Percentiles rank a stretch among this genome's conserved stretches.
phyloP scores from a whole-genome alignment of 2,888 invertebrate genomes.

The Zhuqinia jingwanae region DNA sequence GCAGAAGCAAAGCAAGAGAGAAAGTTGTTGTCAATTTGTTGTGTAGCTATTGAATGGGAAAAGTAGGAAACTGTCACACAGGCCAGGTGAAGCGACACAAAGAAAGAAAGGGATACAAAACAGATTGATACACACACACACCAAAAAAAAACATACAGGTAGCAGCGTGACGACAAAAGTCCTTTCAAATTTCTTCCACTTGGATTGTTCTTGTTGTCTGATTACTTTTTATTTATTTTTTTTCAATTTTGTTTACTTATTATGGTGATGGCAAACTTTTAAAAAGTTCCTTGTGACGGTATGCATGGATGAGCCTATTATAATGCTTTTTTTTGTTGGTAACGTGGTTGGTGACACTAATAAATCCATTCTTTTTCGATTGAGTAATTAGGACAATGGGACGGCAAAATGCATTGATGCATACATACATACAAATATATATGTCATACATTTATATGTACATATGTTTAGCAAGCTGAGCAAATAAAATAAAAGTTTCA shows the following conservation, averaged over 20 bases:
- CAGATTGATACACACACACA: neutral
- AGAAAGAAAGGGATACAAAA: neutral
- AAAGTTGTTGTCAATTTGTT: constrained; percentile 25
- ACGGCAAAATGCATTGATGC: constrained; percentile 40
- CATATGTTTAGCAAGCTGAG: too few relatives aligned
- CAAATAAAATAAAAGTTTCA: neutral
- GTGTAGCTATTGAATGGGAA: constrained; percentile 20
- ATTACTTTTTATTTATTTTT: neutral
- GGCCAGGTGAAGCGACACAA: constrained; percentile 31
- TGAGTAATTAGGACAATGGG: constrained; percentile 69
- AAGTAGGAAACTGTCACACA: constrained; percentile 64
- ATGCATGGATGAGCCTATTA: constrained; percentile 43
- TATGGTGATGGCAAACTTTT: neutral
- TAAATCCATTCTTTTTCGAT: constrained; percentile 56
- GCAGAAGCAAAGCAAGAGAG: constrained; percentile 22
- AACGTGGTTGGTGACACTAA: constrained; percentile 38
- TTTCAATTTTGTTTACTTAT: neutral
- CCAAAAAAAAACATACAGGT: neutral
- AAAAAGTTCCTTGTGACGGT: neutral
- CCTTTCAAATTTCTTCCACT: constrained; percentile 32
- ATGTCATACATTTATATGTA: neutral
- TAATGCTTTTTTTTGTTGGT: constrained; percentile 19
- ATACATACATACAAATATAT: neutral
- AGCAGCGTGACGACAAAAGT: constrained; percentile 9
- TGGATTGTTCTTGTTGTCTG: constrained; percentile 2